These are phyloP conservation scores for Drosophila kambysellisi DNA, from an alignment of 2,888 invertebrate genomes.

Conservation along the genomic window DNA sequence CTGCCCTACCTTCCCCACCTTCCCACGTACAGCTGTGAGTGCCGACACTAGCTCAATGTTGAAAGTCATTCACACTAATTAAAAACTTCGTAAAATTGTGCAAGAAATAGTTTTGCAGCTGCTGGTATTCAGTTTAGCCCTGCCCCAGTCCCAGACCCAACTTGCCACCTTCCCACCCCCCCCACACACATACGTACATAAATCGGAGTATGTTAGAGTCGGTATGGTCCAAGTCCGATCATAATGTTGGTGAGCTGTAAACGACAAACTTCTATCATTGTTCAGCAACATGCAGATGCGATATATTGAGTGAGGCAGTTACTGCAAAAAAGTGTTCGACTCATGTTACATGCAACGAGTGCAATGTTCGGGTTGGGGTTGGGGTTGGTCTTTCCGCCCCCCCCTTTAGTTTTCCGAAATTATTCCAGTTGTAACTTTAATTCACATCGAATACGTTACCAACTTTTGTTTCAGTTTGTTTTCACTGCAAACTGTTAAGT, in stretches of 20 bases:
- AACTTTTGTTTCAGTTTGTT: constrained; percentile 14
- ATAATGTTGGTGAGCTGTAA: constrained; percentile 43
- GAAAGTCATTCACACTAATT: constrained; percentile 83
- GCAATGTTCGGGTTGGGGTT: neutral
- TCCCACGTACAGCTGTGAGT: constrained; percentile 29
- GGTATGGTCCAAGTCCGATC: constrained; percentile 41
- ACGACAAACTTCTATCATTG: constrained; percentile 49
- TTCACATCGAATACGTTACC: constrained; percentile 19
- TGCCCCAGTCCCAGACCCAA: neutral
- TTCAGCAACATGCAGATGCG: constrained; percentile 48
- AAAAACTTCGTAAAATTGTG: constrained; percentile 83
- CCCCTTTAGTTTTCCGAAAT: constrained; percentile 1
- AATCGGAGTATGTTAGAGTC: neutral
- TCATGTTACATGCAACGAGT: constrained; percentile 2
- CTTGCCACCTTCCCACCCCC: too few relatives aligned
- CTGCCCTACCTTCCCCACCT: constrained; percentile 13
- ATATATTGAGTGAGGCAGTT: constrained; percentile 37
- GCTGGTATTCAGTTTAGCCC: constrained; percentile 64
- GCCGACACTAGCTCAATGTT: constrained; percentile 64
- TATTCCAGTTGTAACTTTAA: constrained; percentile 27
- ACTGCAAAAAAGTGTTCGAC: constrained; percentile 7
- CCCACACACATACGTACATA: constrained; percentile 7
- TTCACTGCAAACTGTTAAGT: constrained; percentile 9
- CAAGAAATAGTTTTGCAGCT: constrained; percentile 78
- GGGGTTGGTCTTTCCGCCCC: neutral